Conservation (phyloP, 2,888 invertebrate genomes). For the Antitype chi region DNA sequence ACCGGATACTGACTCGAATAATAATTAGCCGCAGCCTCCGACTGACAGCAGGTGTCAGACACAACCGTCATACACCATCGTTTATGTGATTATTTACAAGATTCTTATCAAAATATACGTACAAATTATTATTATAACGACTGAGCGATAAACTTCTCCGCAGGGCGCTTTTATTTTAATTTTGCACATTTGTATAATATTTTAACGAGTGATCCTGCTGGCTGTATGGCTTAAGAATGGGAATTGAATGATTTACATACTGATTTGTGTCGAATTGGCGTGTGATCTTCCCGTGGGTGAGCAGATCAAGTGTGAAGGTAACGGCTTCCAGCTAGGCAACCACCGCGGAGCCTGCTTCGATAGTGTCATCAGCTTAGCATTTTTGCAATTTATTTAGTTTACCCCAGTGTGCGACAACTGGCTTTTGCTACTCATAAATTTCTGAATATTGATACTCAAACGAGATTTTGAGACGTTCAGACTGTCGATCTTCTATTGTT, state of each 20-base stretch:
- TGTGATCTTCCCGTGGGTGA: constrained; percentile 47
- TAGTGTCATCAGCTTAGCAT: constrained; percentile 5
- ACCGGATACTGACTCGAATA: constrained; percentile 42
- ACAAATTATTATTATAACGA: constrained; percentile 56
- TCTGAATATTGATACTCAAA: too few relatives aligned
- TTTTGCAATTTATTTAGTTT: constrained; percentile 6
- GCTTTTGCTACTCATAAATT: not conserved
- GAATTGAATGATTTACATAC: constrained; percentile 57
- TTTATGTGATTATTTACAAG: constrained; percentile 30
- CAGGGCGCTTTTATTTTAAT: constrained; percentile 63
- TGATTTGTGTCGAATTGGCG: constrained; percentile 17
- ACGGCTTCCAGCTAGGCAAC: constrained; percentile 36
- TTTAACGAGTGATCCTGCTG: constrained; percentile 54
- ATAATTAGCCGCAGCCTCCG: constrained; percentile 35
- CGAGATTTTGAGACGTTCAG: not conserved
- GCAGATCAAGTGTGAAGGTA: constrained; percentile 1
- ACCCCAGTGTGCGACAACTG: not conserved
- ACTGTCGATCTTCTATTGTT: not conserved
- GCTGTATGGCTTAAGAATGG: constrained; percentile 36
- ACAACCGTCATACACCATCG: constrained; percentile 24
- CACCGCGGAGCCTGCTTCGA: not conserved
- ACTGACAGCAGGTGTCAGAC: constrained; percentile 52
- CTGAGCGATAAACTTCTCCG: constrained; percentile 52
- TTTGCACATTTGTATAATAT: constrained; percentile 59
- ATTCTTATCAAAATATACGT: constrained; percentile 52